These are phyloP conservation scores for Nipponia nippon DNA, from an alignment of 2,113 vertebrate genomes.

Conservation along the genomic window DNA sequence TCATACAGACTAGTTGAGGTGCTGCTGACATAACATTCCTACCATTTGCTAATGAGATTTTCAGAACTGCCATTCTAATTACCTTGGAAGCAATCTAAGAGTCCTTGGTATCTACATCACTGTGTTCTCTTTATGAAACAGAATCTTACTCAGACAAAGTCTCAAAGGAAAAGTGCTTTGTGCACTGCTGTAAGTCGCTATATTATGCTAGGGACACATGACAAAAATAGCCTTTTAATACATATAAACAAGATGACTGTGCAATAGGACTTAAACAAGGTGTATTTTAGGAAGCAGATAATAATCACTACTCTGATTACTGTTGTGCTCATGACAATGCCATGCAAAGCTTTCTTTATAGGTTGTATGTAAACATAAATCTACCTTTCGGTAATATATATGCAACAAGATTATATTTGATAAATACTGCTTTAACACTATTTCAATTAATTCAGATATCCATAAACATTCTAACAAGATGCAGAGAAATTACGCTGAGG, in stretches of 20 bases:
- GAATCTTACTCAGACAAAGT: background rate
- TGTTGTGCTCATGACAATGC: background rate
- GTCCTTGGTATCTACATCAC: background rate
- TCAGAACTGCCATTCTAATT: constrained; percentile 43
- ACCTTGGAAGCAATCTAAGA: constrained; percentile 2
- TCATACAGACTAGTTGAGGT: background rate
- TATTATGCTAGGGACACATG: background rate
- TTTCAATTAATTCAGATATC: background rate
- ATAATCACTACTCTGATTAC: background rate
- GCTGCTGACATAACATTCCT: background rate
- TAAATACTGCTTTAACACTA: background rate
- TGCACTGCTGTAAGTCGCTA: background rate
- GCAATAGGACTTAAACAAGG: background rate
- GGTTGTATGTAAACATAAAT: background rate
- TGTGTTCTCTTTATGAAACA: background rate
- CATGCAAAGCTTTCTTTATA: background rate
- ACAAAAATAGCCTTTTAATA: background rate
- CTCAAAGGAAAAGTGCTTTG: background rate
- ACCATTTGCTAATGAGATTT: background rate
- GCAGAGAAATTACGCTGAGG: background rate
- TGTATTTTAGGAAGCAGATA: background rate
- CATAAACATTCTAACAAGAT: background rate
- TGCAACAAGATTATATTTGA: background rate
- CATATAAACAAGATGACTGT: background rate
- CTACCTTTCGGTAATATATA: background rate